These are phyloP conservation scores for Iselma pallidipennis DNA, from an alignment of 2,888 invertebrate genomes.

Conservation along the genomic window DNA sequence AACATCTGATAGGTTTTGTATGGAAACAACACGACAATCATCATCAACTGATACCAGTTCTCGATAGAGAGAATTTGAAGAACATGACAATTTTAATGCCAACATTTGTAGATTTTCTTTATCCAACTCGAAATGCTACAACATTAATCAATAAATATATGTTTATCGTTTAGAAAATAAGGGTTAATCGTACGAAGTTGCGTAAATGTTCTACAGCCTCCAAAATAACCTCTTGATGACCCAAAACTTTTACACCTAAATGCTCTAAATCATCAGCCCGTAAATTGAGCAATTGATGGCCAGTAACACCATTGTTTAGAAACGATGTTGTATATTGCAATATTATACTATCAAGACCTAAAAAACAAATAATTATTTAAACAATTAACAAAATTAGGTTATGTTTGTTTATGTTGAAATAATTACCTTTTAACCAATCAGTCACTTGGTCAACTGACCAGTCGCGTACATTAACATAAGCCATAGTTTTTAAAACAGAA, in stretches of 20 bases:
- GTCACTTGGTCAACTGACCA: conserved; percentile 91
- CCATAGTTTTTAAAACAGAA: conserved; percentile 58
- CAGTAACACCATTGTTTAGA: conserved; percentile 79
- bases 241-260: conserved; percentile 82
- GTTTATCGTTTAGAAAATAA: no score
- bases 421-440: conserved; percentile 85
- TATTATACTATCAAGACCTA: conserved; percentile 80
- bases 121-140: conserved; percentile 87
- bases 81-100: conserved; percentile 81
- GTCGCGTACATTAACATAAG: conserved; percentile 83
- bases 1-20: conserved; percentile 82
- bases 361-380: conserved; percentile 35
- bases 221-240: conserved; percentile 91
- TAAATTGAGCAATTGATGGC: conserved; percentile 79
- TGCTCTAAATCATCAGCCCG: conserved; percentile 87
- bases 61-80: conserved; percentile 76
- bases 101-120: conserved; percentile 91
- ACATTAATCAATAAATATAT: conserved; percentile 29
- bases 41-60: conserved; percentile 65
- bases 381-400: conserved; percentile 20
- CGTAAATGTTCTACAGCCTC: conserved; percentile 90
- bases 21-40: conserved; percentile 65
- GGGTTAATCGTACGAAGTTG: conserved; percentile 88
- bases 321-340: conserved; percentile 80
- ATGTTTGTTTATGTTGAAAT: conserved; percentile 14